phyloP scores from a whole-genome alignment of 2,888 invertebrate genomes.

The Cecidostiba fungosa region DNA sequence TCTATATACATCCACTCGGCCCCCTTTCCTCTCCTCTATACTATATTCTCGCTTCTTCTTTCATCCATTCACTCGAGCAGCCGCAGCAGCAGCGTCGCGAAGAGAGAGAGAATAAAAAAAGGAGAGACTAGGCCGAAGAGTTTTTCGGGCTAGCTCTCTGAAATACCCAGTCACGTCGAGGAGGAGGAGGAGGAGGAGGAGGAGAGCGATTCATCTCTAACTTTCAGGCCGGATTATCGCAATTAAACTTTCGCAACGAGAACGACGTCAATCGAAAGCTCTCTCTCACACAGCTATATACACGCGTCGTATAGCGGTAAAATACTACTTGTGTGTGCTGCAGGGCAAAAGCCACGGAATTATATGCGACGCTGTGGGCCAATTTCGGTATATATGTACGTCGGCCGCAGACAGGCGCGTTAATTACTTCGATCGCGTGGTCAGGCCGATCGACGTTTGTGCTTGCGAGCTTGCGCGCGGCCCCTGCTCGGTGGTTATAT shows the following conservation, averaged over 20 bases:
- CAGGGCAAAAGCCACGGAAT: conserved; percentile 50
- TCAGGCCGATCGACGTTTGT: conserved; percentile 56
- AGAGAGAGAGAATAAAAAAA: conserved; percentile 23
- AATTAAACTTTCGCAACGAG: conserved; percentile 67
- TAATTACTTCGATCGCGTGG: conserved; percentile 64
- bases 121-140: conserved; percentile 1
- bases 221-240: conserved; percentile 65
- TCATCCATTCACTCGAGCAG: conserved; percentile 19
- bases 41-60: conserved; percentile 33
- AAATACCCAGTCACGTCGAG: conserved; percentile 40
- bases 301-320: not conserved
- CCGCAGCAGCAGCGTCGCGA: not conserved
- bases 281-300: not conserved
- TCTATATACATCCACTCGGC: conserved; percentile 37
- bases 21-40: conserved; percentile 2
- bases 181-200: not conserved
- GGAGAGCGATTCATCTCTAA: conserved; percentile 49
- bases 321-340: not conserved
- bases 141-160: conserved; percentile 26
- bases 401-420: conserved; percentile 62
- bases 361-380: conserved; percentile 34
- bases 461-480: not conserved
- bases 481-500: not conserved
- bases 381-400: conserved; percentile 42
- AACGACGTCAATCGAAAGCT: conserved; percentile 42